Evolutionary conservation across 2,113 vertebrate genomes (phyloP), one percentile per base, ranked within the genome.

Genomic region (Xerus inauris): DNA sequence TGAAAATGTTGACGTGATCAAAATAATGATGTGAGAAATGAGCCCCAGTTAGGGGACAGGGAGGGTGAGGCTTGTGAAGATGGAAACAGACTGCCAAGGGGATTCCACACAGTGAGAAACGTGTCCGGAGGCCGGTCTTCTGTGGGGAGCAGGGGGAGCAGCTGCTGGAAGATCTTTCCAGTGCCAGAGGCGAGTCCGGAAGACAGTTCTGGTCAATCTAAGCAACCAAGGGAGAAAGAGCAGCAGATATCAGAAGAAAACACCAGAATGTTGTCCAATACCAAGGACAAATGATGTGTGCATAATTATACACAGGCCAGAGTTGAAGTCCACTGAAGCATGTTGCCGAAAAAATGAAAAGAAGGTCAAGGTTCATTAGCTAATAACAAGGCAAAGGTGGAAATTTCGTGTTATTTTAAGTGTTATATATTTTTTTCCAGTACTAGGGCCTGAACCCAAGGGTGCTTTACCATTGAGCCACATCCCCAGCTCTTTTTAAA

Each of bases 1-100:
- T 0, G 51, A 2, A 6, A 11, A 4, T 19, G 54, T 26, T 22
- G 32, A 57, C 0, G 1, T 1, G 40, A 13, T 20, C 2, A 0
- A 64, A 42, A 69, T 26, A 3, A 2, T 1, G 10, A 32, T 40
- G 14, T 67, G 16, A 3, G 59, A 0, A 16, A 10, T 3, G 2
- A 22, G 54, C 28, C n/a, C n/a, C n/a, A n/a, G n/a, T n/a, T n/a
- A n/a, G n/a, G n/a, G n/a, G n/a, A 20, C 8, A 0, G 59, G 11
- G 59, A 5, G 14, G 11, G 20, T 5, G 9, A 10, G 88, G 19
- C 51, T 22, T 1, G 45, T 77, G 5, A 32, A 71, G 40, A 12
- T 17, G 5, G n/a, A 64, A 12, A 5, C 20, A 22, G 38, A 6
- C 26, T 10, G 38, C 32, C 1, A 0, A 1, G 20, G 26, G 65